Evolutionary conservation across 2,113 vertebrate species (phyloP).

Genomic region (Theristicus caerulescens): DNA sequence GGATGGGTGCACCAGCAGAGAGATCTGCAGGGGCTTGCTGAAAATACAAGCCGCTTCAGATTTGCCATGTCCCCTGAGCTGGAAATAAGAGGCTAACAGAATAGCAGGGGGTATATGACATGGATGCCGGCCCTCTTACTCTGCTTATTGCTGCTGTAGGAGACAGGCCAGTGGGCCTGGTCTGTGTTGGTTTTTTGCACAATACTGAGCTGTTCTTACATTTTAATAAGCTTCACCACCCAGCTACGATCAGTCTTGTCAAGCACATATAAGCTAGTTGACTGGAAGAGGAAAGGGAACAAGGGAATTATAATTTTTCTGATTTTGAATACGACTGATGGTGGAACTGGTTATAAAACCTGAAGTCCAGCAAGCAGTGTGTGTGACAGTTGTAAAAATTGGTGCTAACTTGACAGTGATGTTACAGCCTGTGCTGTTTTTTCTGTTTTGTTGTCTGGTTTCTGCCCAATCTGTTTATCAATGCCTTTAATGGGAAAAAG

Average conservation of each 20-base stretch:
- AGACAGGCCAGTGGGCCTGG: neutral
- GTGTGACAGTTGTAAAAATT: neutral
- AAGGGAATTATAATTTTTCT: neutral
- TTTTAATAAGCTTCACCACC: neutral
- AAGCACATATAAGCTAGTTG: neutral
- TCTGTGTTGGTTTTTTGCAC: neutral
- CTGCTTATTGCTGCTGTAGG: neutral
- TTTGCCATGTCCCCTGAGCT: neutral
- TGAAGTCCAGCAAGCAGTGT: neutral
- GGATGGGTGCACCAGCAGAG: accelerated
- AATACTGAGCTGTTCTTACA: neutral
- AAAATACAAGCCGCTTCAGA: neutral
- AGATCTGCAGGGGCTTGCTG: neutral
- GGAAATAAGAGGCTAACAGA: neutral
- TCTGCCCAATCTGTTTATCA: neutral
- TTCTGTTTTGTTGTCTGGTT: neutral
- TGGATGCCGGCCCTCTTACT: neutral
- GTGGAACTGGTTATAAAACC: neutral
- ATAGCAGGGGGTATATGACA: neutral
- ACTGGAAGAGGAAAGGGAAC: neutral
- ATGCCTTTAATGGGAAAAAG: neutral
- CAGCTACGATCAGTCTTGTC: neutral
- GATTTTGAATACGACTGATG: neutral
- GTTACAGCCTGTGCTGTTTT: neutral
- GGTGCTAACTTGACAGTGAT: neutral